phyloP scores from a whole-genome alignment of 2,113 vertebrate species.

The Hippoglossus stenolepis region DNA sequence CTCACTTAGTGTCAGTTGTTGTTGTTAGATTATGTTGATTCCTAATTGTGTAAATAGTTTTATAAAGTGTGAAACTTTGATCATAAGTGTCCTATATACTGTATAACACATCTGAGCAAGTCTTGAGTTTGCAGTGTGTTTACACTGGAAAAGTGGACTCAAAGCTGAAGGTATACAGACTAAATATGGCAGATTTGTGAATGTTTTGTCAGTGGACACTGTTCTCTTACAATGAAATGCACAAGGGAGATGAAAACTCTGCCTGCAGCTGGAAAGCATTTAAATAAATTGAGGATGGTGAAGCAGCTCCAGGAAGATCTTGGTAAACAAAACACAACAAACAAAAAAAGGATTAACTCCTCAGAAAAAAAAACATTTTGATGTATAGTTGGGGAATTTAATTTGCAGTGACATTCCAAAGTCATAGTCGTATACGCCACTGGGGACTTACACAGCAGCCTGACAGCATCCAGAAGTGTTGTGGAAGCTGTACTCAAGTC shows the following conservation, averaged over 20 bases:
- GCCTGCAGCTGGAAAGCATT: neutral
- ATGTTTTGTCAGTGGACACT: neutral
- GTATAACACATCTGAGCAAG: too few species aligned
- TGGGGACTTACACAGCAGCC: neutral
- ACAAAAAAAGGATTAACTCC: neutral
- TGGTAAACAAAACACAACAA: conserved; percentile 1
- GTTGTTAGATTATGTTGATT: too few species aligned
- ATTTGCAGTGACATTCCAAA: neutral
- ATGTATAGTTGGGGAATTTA: neutral
- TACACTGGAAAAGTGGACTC: neutral
- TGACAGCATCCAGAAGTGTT: neutral
- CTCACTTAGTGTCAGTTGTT: too few species aligned
- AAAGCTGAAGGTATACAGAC: neutral
- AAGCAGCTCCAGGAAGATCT: neutral
- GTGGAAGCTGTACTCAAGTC: too few species aligned
- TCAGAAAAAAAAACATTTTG: neutral
- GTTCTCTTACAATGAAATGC: neutral
- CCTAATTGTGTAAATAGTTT: too few species aligned
- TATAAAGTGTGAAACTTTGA: too few species aligned
- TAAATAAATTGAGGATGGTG: neutral
- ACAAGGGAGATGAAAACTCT: neutral
- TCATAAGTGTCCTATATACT: too few species aligned
- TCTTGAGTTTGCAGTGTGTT: too few species aligned
- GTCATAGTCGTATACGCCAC: neutral
- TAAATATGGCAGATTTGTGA: neutral